phyloP scores from a whole-genome alignment of 1,140 invertebrate genomes.

The Trichogramma pretiosum region DNA sequence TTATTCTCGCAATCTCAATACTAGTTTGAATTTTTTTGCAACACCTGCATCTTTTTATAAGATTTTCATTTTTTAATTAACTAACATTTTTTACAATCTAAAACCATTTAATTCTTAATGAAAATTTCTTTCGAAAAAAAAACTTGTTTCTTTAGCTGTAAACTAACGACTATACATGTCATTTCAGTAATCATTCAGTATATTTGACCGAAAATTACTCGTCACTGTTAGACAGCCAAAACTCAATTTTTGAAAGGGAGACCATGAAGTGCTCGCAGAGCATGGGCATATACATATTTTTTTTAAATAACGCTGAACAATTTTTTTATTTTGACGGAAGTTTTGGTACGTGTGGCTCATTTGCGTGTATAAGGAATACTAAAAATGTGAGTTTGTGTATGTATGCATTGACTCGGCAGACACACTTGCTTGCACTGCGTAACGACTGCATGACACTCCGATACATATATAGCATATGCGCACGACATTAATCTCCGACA shows the following conservation, averaged over 20 bases:
- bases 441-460: slow-evolving; percentile 22
- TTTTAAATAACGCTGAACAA: slow-evolving; percentile 22
- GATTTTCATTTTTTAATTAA: too few relatives aligned
- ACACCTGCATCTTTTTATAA: too few relatives aligned
- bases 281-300: too few relatives aligned
- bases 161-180: too few relatives aligned
- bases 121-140: too few relatives aligned
- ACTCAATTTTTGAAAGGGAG: slow-evolving; percentile 18
- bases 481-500: slow-evolving; percentile 38
- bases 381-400: too few relatives aligned
- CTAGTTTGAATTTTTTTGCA: neutral
- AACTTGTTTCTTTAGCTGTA: too few relatives aligned
- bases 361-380: too few relatives aligned
- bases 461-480: slow-evolving; percentile 17
- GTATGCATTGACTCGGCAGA: too few relatives aligned
- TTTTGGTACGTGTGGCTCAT: neutral
- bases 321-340: slow-evolving; percentile 27
- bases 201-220: slow-evolving; percentile 12
- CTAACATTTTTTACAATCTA: too few relatives aligned
- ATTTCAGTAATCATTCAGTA: too few relatives aligned
- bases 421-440: slow-evolving; percentile 14
- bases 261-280: neutral
- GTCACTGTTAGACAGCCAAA: slow-evolving; percentile 4
- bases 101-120: too few relatives aligned
- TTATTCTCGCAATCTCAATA: neutral